A percentile compares a stretch with the other conserved stretches of the same genome.
Evolutionary conservation across 2,797 vertebrate genomes (phyloP).

Genomic region (Forpus xanthops): DNA sequence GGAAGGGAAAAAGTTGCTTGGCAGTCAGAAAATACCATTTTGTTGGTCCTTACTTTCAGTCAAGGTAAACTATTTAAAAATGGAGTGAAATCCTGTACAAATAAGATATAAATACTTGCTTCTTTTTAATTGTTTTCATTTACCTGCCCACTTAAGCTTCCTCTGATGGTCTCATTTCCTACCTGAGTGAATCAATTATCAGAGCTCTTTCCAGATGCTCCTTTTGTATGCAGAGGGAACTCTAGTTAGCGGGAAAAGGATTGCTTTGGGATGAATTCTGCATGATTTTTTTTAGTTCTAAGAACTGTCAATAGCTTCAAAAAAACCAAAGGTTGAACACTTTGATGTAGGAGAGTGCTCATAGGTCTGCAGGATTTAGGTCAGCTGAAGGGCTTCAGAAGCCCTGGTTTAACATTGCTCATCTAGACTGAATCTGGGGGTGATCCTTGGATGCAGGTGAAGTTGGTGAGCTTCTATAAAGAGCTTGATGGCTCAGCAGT

Average conservation of each 20-base stretch:
- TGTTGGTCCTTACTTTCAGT: background rate
- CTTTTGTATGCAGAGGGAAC: background rate
- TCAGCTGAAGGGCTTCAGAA: background rate
- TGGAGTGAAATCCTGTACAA: background rate
- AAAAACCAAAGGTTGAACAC: background rate
- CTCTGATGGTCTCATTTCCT: background rate
- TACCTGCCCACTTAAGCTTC: background rate
- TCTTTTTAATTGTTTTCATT: background rate
- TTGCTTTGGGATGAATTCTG: background rate
- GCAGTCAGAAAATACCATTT: background rate
- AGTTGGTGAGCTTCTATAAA: background rate
- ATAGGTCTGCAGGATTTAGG: background rate
- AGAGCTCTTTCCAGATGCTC: background rate
- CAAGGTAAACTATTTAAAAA: background rate
- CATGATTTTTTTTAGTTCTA: background rate
- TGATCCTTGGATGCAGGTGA: background rate
- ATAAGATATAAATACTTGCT: background rate
- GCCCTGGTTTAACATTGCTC: background rate
- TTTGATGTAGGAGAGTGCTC: background rate
- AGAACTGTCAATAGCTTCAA: background rate
- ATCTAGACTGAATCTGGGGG: background rate
- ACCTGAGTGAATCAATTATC: background rate
- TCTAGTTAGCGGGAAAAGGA: background rate
- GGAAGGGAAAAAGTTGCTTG: background rate
- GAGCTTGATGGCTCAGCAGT: background rate